Percentiles rank a stretch among this genome's conserved stretches.
phyloP scores from a whole-genome alignment of 1,140 invertebrate species.

The Lasaia peninsularis region DNA sequence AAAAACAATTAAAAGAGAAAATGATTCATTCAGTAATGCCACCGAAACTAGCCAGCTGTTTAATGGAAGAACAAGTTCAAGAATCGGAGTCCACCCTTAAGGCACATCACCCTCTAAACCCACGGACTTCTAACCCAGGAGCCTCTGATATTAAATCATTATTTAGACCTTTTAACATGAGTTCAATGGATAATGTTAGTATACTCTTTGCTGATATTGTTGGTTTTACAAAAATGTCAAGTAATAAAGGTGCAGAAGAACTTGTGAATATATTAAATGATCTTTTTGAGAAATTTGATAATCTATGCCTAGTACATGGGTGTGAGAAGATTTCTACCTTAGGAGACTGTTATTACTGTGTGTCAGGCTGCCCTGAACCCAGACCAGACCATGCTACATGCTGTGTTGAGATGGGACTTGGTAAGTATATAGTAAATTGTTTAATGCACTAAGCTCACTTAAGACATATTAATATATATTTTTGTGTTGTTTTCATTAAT shows the following conservation, averaged over 20 bases:
- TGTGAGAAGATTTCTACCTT: constrained; percentile 97
- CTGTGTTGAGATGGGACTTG: constrained; percentile 92
- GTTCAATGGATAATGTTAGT: constrained; percentile 96
- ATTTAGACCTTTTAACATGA: constrained; percentile 96
- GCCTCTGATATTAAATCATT: constrained; percentile 87
- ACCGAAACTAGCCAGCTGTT: constrained; percentile 91
- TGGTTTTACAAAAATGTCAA: constrained; percentile 98
- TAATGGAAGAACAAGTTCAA: constrained; percentile 86
- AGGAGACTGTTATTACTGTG: constrained; percentile 97
- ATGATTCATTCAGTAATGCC: constrained; percentile 99
- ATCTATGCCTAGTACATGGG: constrained; percentile 87
- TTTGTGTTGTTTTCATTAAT: no score
- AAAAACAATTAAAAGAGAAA: constrained; percentile 96
- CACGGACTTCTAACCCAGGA: constrained; percentile 76
- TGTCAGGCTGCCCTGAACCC: constrained; percentile 94
- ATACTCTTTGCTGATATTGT: constrained; percentile 99
- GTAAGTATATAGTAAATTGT: constrained; percentile 63
- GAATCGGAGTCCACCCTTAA: constrained; percentile 69
- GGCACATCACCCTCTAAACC: constrained; percentile 59
- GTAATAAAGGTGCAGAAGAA: constrained; percentile 94
- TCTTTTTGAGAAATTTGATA: constrained; percentile 96
- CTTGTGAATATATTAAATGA: constrained; percentile 94
- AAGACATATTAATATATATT: no score
- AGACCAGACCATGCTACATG: constrained; percentile 91
- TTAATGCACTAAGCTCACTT: background rate